phyloP scores from a whole-genome alignment of 1,140 invertebrate genomes.

The Condylostylus longicornis region DNA sequence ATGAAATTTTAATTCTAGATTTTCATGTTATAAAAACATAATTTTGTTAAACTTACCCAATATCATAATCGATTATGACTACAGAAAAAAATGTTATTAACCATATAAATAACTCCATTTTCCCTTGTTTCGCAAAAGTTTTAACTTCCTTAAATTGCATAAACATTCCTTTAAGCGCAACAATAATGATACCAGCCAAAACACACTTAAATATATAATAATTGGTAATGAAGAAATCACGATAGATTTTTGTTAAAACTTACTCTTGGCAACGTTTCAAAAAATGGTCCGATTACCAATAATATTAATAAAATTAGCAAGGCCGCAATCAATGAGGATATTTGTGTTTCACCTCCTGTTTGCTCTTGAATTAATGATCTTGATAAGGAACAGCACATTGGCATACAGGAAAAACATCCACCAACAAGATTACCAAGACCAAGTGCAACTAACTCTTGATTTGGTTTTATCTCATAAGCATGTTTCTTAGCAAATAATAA shows the following conservation, averaged over 20 bases:
- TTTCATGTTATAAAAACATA: too few relatives aligned
- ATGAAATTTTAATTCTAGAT: too few relatives aligned
- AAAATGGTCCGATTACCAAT: conserved; percentile 71
- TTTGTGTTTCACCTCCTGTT: conserved; percentile 57
- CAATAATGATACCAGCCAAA: conserved; percentile 76
- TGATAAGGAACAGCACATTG: conserved; percentile 68
- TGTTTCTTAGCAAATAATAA: conserved; percentile 79
- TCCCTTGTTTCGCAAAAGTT: conserved; percentile 61
- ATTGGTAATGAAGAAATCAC: fast-evolving
- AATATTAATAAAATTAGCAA: conserved; percentile 55
- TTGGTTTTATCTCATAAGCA: conserved; percentile 73
- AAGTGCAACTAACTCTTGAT: conserved; percentile 73
- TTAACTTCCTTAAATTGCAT: conserved; percentile 59
- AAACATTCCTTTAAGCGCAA: conserved; percentile 81
- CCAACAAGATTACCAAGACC: conserved; percentile 64
- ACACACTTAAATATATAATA: conserved; percentile 33
- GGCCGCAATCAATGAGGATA: conserved; percentile 60
- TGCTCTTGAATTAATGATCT: conserved; percentile 67
- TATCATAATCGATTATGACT: conserved; percentile 70
- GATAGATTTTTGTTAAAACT: conserved; percentile 1
- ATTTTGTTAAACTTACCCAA: conserved; percentile 31
- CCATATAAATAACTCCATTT: conserved; percentile 76
- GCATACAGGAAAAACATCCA: conserved; percentile 73
- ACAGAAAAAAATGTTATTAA: conserved; percentile 64
- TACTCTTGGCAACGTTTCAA: conserved; percentile 63